Conservation (phyloP, 53 echinoderm and acorn worm genomes). For the Pentamera pediparva region DNA sequence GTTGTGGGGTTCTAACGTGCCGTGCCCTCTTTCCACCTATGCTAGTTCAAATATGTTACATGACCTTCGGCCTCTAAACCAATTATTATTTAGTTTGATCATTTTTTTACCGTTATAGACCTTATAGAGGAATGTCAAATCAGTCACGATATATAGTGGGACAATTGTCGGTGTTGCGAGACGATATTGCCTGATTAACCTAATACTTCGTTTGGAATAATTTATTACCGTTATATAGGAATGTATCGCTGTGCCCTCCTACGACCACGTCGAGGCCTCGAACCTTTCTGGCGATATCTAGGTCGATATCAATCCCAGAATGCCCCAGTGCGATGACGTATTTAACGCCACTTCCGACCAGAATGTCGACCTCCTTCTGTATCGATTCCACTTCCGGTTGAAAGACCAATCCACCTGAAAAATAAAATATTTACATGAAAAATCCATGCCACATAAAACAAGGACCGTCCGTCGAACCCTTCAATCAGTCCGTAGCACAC, state of each 20-base stretch:
- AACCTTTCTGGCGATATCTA: constrained; percentile 46
- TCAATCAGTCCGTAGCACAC: no score
- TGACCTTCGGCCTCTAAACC: no score
- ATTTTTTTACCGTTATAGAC: no score
- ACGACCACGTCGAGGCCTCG: constrained; percentile 49
- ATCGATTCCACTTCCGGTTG: constrained; percentile 39
- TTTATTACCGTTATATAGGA: constrained; percentile 55
- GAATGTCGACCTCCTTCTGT: constrained; percentile 49
- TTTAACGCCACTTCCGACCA: constrained; percentile 28
- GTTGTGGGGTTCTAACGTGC: no score
- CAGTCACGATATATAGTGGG: no score
- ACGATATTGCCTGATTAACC: no score
- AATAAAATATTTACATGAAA: neutral
- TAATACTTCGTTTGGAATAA: neutral
- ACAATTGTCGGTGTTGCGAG: no score
- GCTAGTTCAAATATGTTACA: no score
- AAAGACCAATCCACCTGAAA: constrained; percentile 43
- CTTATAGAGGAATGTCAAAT: no score
- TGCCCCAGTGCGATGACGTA: constrained; percentile 62
- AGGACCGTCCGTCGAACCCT: neutral
- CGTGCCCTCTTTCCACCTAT: no score
- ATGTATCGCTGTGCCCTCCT: constrained; percentile 68
- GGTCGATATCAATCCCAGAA: constrained; percentile 54
- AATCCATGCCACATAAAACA: neutral
- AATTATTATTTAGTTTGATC: no score